These are phyloP conservation scores for Zaprionus vittiger DNA, from an alignment of 1,140 invertebrate genomes.

Conservation along the genomic window DNA sequence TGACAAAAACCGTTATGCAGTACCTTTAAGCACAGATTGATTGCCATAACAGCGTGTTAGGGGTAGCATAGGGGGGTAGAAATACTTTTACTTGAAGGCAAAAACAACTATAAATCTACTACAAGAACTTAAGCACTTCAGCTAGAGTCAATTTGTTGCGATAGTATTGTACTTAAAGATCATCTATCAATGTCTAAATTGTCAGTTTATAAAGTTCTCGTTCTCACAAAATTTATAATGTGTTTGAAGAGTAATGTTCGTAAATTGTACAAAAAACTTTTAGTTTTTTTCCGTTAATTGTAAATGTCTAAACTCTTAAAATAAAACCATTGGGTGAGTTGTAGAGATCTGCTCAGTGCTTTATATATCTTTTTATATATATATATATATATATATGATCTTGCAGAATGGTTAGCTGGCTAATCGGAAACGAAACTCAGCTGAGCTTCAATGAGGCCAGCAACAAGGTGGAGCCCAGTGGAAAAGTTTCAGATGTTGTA, in stretches of 20 bases:
- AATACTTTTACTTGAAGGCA: background rate
- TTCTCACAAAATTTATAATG: background rate
- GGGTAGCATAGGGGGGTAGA: background rate
- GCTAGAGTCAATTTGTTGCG: background rate
- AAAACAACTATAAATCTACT: background rate
- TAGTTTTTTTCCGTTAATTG: background rate
- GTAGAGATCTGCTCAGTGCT: background rate
- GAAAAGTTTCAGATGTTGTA: background rate
- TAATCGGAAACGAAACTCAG: background rate
- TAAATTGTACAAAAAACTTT: background rate
- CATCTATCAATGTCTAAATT: background rate
- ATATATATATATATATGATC: background rate
- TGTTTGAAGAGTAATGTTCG: background rate
- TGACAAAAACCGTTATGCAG: conserved; percentile 24
- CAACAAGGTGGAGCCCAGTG: background rate
- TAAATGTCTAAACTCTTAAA: too few species aligned
- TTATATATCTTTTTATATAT: too few species aligned
- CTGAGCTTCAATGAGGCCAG: background rate
- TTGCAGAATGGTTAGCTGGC: background rate
- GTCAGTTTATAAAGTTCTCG: background rate
- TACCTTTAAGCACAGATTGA: background rate
- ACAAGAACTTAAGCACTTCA: background rate
- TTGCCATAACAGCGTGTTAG: background rate
- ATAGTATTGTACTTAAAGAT: background rate
- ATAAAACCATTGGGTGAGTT: background rate